These are phyloP conservation scores for Megaceryle torquata DNA, from an alignment of 2,113 vertebrate species.

Conservation along the genomic window DNA sequence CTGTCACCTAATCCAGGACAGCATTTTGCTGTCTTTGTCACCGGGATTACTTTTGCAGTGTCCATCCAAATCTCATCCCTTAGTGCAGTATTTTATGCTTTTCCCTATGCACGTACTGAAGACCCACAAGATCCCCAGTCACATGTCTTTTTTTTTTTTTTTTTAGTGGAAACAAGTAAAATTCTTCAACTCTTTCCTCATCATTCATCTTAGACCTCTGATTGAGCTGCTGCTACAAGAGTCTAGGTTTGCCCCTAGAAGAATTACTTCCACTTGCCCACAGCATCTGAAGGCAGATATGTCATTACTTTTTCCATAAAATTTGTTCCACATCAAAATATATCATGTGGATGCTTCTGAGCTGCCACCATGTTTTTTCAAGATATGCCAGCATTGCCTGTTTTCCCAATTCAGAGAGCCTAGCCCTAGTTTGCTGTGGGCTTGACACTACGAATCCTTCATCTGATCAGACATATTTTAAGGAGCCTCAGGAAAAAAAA, in stretches of 20 bases:
- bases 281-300: background rate
- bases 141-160: background rate
- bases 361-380: background rate
- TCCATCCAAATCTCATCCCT: background rate
- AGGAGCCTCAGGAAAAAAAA: background rate
- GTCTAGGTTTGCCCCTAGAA: background rate
- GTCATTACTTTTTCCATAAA: background rate
- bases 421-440: background rate
- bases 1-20: background rate
- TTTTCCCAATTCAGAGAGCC: background rate
- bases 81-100: background rate
- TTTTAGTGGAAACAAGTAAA: background rate
- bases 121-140: background rate
- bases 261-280: background rate
- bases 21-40: background rate
- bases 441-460: background rate
- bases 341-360: background rate
- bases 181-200: background rate
- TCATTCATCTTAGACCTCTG: background rate
- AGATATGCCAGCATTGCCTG: fast-evolving
- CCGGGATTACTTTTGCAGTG: background rate
- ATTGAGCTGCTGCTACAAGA: background rate
- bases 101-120: background rate
- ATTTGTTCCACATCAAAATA: background rate
- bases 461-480: background rate